These are phyloP conservation scores for Lepetodrilus schrolli DNA, from an alignment of 2,888 invertebrate species.

Conservation along the genomic window DNA sequence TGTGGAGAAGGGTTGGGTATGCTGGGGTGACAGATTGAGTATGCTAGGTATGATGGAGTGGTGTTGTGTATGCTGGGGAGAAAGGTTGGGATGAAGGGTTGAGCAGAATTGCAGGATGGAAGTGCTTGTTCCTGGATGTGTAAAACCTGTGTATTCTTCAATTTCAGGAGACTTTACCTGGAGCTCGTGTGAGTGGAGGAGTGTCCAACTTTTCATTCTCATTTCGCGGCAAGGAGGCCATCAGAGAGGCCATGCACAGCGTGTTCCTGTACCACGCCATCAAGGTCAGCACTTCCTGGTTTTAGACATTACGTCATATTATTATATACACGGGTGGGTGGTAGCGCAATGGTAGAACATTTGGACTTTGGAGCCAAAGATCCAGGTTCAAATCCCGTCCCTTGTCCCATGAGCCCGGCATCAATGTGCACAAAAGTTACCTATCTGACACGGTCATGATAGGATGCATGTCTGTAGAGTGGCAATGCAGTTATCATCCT, in stretches of 20 bases:
- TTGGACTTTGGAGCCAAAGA: too few species aligned
- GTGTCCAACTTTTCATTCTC: conserved; percentile 80
- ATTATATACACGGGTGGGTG: too few species aligned
- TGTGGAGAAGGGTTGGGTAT: not conserved
- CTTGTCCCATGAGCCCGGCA: too few species aligned
- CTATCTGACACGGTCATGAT: too few species aligned
- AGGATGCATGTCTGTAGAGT: too few species aligned
- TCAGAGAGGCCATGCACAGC: conserved; percentile 79
- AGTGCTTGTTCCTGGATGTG: not conserved
- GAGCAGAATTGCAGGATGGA: not conserved
- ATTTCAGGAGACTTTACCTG: conserved; percentile 75
- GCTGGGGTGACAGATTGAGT: not conserved
- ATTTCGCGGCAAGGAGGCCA: conserved; percentile 78
- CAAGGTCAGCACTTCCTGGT: too few species aligned
- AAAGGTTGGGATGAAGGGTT: not conserved
- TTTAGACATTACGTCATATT: too few species aligned
- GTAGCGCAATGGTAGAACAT: too few species aligned
- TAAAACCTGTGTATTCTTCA: not conserved
- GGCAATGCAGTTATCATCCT: too few species aligned
- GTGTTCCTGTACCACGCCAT: conserved; percentile 80
- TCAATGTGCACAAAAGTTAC: too few species aligned
- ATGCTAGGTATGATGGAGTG: not conserved
- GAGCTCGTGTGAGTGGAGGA: conserved; percentile 79
- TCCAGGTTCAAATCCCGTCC: too few species aligned
- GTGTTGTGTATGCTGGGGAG: too few species aligned